Conservation (phyloP, 2,113 vertebrate genomes). For the Chaetops frenatus region DNA sequence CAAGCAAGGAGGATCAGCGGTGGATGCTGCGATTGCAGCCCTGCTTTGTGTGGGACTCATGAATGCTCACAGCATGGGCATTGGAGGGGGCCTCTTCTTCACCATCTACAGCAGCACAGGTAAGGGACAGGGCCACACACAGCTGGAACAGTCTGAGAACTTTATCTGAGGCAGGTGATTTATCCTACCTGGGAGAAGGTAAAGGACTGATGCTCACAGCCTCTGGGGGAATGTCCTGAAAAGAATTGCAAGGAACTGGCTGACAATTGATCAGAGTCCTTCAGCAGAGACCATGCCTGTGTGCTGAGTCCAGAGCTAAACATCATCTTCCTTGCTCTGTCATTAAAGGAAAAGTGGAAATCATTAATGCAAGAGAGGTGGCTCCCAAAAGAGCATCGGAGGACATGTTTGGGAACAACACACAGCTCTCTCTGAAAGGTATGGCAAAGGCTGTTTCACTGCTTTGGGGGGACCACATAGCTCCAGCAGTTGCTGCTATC, state of each 20-base stretch:
- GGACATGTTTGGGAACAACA: constrained; percentile 83
- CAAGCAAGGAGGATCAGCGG: constrained; percentile 81
- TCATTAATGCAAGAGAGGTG: constrained; percentile 89
- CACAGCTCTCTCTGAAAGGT: constrained; percentile 79
- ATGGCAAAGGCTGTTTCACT: not conserved
- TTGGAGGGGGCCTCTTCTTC: constrained; percentile 91
- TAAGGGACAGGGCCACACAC: constrained; percentile 48
- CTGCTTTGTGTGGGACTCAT: constrained; percentile 87
- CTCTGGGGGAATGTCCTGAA: not conserved
- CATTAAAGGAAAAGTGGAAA: constrained; percentile 79
- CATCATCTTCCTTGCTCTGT: not conserved
- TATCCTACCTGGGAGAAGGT: not conserved
- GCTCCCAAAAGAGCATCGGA: constrained; percentile 74
- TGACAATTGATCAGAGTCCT: not conserved
- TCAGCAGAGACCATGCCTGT: not conserved
- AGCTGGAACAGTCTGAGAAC: not conserved
- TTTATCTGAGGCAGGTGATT: not conserved
- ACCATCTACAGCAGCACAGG: constrained; percentile 84
- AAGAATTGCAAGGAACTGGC: not conserved
- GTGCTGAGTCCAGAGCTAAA: not conserved
- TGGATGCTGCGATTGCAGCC: constrained; percentile 86
- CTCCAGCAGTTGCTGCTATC: not conserved
- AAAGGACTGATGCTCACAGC: not conserved
- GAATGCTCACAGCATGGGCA: constrained; percentile 92
- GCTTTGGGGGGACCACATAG: not conserved